Evolutionary conservation across 2,797 vertebrate species (phyloP).

Genomic region (Microcaecilia unicolor): DNA sequence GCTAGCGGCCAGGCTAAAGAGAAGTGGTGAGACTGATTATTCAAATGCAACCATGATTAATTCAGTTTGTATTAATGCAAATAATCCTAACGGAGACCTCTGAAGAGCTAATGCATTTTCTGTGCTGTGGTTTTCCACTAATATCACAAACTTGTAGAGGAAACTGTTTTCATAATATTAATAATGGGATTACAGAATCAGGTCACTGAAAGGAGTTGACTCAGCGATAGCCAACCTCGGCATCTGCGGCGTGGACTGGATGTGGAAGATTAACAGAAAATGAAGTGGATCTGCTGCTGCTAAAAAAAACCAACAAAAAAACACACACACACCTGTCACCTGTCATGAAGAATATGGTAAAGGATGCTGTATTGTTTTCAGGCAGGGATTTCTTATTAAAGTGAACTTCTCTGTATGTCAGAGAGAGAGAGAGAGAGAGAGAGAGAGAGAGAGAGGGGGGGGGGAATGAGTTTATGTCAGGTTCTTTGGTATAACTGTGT

Average conservation of each 20-base stretch:
- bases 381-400: too few relatives aligned
- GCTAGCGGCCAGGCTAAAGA: slow-evolving; percentile 7
- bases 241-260: slow-evolving; percentile 39
- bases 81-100: slow-evolving; percentile 48
- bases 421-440: too few relatives aligned
- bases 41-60: slow-evolving; percentile 48
- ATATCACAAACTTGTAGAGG: slow-evolving; percentile 49
- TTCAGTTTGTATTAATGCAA: slow-evolving; percentile 56
- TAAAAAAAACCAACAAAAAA: too few relatives aligned
- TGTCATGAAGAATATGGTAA: too few relatives aligned
- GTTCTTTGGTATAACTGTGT: too few relatives aligned
- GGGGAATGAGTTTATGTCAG: too few relatives aligned
- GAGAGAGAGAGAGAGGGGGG: too few relatives aligned
- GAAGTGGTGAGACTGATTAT: slow-evolving; percentile 30
- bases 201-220: slow-evolving; percentile 86
- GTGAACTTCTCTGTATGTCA: too few relatives aligned
- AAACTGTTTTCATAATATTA: slow-evolving; percentile 77
- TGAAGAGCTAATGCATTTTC: slow-evolving; percentile 46
- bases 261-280: slow-evolving; percentile 39
- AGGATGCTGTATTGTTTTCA: too few relatives aligned
- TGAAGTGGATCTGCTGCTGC: slow-evolving; percentile 34
- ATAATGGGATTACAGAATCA: slow-evolving; percentile 82
- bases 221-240: slow-evolving; percentile 70
- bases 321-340: too few relatives aligned
- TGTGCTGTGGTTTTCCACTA: slow-evolving; percentile 45